Evolutionary conservation across 2,888 invertebrate species (phyloP).

Genomic region (Drosophila paranaensis): DNA sequence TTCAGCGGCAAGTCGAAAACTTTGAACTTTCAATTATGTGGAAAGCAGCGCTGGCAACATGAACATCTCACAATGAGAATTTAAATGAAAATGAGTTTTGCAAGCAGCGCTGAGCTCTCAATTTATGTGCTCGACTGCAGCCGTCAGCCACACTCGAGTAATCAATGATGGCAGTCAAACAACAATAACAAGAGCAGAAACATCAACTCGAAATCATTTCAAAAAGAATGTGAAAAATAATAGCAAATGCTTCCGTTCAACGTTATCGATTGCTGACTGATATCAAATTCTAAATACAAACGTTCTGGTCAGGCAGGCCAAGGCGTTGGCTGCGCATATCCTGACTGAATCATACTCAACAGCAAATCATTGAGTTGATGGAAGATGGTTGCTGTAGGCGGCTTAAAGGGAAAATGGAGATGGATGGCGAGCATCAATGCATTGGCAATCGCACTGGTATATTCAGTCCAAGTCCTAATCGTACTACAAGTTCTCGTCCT

Average conservation of each 20-base stretch:
- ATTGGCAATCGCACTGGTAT: slow-evolving; percentile 13
- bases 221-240: slow-evolving; percentile 61
- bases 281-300: slow-evolving; percentile 72
- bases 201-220: slow-evolving; percentile 37
- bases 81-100: slow-evolving; percentile 51
- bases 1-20: slow-evolving; percentile 76
- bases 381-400: slow-evolving; percentile 12
- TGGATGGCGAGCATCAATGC: slow-evolving; percentile 44
- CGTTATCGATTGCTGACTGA: slow-evolving; percentile 63
- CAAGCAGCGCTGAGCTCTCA: slow-evolving; percentile 57
- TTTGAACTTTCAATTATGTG: slow-evolving; percentile 78
- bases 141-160: slow-evolving; percentile 74
- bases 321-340: background rate
- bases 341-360: slow-evolving; percentile 54
- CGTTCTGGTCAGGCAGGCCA: slow-evolving; percentile 14
- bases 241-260: slow-evolving; percentile 47
- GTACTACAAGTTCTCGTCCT: slow-evolving; percentile 13
- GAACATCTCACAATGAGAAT: slow-evolving; percentile 53
- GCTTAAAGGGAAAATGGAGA: slow-evolving; percentile 4
- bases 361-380: slow-evolving; percentile 39
- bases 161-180: slow-evolving; percentile 60
- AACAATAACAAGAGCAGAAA: background rate
- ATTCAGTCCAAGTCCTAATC: slow-evolving; percentile 18
- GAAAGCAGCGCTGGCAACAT: slow-evolving; percentile 50
- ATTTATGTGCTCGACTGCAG: slow-evolving; percentile 69